Conservation (phyloP, 1,140 invertebrate species). For the Maniola jurtina region DNA sequence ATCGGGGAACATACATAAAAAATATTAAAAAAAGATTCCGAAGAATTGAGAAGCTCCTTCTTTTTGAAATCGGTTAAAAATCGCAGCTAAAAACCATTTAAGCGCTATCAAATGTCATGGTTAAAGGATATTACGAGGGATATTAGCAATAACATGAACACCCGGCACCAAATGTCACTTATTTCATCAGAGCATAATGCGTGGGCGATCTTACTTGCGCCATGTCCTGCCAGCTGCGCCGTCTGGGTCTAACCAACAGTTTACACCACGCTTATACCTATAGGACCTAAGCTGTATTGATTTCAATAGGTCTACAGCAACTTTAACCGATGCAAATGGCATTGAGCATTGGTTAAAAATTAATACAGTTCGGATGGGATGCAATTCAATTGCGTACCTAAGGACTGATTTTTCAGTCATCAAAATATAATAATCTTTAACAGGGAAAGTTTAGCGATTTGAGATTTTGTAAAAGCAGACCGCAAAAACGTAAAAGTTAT, state of each 20-base stretch:
- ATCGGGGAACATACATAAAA: too few species aligned
- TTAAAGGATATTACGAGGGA: background rate
- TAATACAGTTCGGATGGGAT: too few species aligned
- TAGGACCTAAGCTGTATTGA: conserved; percentile 3
- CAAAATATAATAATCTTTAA: too few species aligned
- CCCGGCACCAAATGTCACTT: conserved; percentile 5
- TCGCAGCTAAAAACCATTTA: background rate
- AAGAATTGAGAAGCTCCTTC: too few species aligned
- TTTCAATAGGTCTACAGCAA: conserved; percentile 1
- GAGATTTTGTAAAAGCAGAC: too few species aligned
- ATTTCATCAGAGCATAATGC: conserved; percentile 28
- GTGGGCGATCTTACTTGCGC: conserved; percentile 30
- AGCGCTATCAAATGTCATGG: conserved; percentile 1
- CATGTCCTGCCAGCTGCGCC: conserved; percentile 36
- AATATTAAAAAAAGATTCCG: too few species aligned
- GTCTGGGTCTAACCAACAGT: conserved; percentile 21
- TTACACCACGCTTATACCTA: conserved; percentile 15
- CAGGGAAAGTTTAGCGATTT: too few species aligned
- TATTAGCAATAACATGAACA: background rate
- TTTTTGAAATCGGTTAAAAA: too few species aligned
- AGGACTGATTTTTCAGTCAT: too few species aligned
- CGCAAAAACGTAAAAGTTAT: too few species aligned
- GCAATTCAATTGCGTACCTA: too few species aligned
- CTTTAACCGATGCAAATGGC: background rate
- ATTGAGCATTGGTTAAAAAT: too few species aligned